Conservation (phyloP, 1,140 invertebrate genomes). For the Vanessa atalanta region DNA sequence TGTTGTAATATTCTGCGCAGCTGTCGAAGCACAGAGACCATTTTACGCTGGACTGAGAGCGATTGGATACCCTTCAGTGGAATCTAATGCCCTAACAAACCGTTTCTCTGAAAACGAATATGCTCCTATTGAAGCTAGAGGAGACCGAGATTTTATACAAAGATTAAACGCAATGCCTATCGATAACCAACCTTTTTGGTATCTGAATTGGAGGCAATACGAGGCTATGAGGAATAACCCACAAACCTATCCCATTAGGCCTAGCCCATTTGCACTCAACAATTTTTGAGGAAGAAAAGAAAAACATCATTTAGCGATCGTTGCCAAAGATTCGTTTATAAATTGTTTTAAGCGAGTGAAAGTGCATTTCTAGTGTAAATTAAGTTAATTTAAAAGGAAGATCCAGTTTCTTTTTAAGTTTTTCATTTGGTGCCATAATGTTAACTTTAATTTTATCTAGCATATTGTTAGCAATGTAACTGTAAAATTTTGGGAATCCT, state of each 20-base stretch:
- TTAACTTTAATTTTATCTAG: no score
- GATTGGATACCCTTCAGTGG: slow-evolving; percentile 58
- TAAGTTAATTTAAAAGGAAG: no score
- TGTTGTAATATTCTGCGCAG: slow-evolving; percentile 37
- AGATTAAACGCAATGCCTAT: slow-evolving; percentile 78
- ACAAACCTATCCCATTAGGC: slow-evolving; percentile 55
- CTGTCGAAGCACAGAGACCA: slow-evolving; percentile 59
- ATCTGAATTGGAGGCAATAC: slow-evolving; percentile 80
- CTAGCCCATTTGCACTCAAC: slow-evolving; percentile 44
- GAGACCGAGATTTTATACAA: slow-evolving; percentile 75
- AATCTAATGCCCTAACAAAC: slow-evolving; percentile 45
- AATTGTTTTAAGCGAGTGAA: no score
- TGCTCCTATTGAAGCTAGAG: slow-evolving; percentile 73
- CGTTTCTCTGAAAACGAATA: slow-evolving; percentile 59
- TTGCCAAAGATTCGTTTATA: no score
- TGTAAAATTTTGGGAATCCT: no score
- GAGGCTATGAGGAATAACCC: slow-evolving; percentile 68
- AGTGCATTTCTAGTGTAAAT: no score
- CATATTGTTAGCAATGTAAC: no score
- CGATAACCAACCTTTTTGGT: slow-evolving; percentile 62
- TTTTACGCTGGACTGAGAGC: slow-evolving; percentile 64
- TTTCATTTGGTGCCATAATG: no score
- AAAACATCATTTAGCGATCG: not conserved
- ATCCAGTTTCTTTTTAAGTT: no score
- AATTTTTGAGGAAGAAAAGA: not conserved